phyloP scores from a whole-genome alignment of 2,888 invertebrate genomes.

The Nebria brevicollis region DNA sequence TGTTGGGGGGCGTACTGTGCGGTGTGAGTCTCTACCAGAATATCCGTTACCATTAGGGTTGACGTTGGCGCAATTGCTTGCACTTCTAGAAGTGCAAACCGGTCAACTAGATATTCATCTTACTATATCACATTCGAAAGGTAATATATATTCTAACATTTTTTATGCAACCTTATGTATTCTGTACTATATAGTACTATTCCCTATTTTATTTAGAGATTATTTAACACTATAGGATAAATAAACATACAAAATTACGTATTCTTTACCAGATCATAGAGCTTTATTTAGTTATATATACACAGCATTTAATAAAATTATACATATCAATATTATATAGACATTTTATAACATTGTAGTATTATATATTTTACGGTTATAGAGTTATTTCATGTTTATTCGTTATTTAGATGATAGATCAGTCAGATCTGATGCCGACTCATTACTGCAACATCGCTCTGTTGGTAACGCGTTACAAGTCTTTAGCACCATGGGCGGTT shows the following conservation, averaged over 20 bases:
- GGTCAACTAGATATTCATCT: conserved; percentile 63
- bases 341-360: too few relatives aligned
- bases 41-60: conserved; percentile 58
- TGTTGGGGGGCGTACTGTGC: conserved; percentile 58
- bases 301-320: too few relatives aligned
- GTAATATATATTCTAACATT: conserved; percentile 50
- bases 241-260: too few relatives aligned
- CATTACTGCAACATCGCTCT: conserved; percentile 52
- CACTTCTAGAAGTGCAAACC: conserved; percentile 58
- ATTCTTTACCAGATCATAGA: too few relatives aligned
- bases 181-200: too few relatives aligned
- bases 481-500: conserved; percentile 88
- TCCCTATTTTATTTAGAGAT: too few relatives aligned
- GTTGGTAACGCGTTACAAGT: conserved; percentile 77
- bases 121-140: conserved; percentile 60
- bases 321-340: too few relatives aligned
- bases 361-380: too few relatives aligned
- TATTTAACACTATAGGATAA: too few relatives aligned
- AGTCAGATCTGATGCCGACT: conserved; percentile 26
- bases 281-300: too few relatives aligned
- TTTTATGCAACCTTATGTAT: not conserved
- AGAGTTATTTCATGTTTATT: too few relatives aligned
- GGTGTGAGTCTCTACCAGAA: conserved; percentile 59
- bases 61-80: conserved; percentile 60
- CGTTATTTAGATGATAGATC: conserved; percentile 26